Conservation (phyloP, 30 jellyfish, hydroid and myxozoan species). For the Catostylus mosaicus region DNA sequence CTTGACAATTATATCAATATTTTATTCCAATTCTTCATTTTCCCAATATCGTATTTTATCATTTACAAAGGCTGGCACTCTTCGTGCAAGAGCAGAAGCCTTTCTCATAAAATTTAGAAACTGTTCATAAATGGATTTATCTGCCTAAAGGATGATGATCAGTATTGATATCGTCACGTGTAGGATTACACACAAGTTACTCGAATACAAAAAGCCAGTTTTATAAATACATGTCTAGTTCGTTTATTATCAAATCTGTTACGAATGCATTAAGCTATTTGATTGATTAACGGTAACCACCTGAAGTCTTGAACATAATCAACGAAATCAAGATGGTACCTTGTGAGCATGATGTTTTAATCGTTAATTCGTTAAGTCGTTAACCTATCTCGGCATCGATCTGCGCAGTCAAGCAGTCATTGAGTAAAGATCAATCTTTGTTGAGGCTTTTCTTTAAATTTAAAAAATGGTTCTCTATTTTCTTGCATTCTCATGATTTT, state of each 20-base stretch:
- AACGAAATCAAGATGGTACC: conserved; percentile 10
- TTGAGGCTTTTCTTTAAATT: too few species aligned
- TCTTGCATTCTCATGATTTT: neutral
- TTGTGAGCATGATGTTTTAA: too few species aligned
- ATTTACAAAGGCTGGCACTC: conserved; percentile 26
- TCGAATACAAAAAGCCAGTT: conserved; percentile 29
- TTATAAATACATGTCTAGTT: conserved; percentile 17
- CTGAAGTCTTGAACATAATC: conserved; percentile 18
- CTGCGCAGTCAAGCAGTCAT: too few species aligned
- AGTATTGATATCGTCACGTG: conserved; percentile 3
- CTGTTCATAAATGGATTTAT: conserved; percentile 56
- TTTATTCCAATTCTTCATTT: conserved; percentile 25
- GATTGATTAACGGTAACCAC: conserved; percentile 64
- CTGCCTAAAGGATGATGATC: conserved; percentile 35
- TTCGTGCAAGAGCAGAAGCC: conserved; percentile 53
- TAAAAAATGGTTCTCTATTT: neutral
- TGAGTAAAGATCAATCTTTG: too few species aligned
- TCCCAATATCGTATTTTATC: conserved; percentile 61
- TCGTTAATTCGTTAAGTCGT: too few species aligned
- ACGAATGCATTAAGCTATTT: conserved; percentile 28
- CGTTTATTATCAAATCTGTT: conserved; percentile 40
- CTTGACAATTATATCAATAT: conserved; percentile 28
- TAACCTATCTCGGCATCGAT: too few species aligned
- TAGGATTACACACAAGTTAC: neutral
- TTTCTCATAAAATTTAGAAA: conserved; percentile 55